Evolutionary conservation across 2,797 vertebrate genomes (phyloP).

Genomic region (Enteromius unitaeniatus): DNA sequence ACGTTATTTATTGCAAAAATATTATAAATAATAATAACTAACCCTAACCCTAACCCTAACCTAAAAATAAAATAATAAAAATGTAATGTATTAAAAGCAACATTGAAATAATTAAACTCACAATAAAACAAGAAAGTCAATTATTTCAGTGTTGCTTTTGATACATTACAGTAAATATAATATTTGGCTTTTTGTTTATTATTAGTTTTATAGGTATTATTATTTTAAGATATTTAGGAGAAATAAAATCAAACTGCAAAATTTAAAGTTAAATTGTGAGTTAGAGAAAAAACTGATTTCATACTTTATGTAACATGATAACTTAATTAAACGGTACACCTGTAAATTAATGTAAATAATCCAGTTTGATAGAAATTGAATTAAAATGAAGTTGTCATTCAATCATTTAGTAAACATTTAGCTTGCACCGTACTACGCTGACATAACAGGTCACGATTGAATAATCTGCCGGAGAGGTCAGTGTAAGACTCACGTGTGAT

Average conservation of each 20-base stretch:
- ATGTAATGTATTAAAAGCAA: neutral
- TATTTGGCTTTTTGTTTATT: neutral
- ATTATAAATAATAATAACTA: no score
- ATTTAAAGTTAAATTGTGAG: no score
- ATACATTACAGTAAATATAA: neutral
- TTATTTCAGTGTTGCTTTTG: neutral
- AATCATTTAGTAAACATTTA: neutral
- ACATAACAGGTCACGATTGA: neutral
- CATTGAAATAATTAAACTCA: neutral
- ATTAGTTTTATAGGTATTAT: neutral
- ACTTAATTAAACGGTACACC: neutral
- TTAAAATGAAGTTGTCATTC: neutral
- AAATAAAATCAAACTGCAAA: no score
- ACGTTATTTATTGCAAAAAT: no score
- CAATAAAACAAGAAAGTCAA: no score
- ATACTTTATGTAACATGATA: neutral
- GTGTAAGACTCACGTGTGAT: conserved; percentile 32
- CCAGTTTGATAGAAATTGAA: neutral
- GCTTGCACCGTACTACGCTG: neutral
- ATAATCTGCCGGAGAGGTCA: conserved; percentile 27
- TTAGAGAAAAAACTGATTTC: neutral
- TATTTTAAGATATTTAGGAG: neutral
- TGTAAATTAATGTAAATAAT: neutral
- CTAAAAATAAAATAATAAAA: neutral
- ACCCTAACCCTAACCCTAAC: no score